Evolutionary conservation across 2,888 invertebrate species (phyloP), one percentile per base, ranked within the genome.

Genomic region (Periphyllus acericola): DNA sequence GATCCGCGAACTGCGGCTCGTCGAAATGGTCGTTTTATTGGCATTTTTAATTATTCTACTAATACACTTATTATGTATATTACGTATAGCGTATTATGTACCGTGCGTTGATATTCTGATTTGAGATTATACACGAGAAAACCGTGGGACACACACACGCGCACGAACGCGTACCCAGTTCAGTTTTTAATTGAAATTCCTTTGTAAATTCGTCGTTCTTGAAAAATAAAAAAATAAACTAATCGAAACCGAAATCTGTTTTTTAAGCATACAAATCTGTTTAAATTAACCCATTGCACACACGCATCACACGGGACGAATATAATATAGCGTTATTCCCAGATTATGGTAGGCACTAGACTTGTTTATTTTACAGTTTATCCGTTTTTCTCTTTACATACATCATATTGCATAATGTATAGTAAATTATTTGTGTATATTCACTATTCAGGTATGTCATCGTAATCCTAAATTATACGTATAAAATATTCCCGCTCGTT

Each of bases 191-290:
- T 83, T 83, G n/a, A 72, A 68, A 46, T 34, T 25, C 32, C 52
- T 72, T 19, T 34, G 34, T 34, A 36, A 80, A 46, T 55, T 25
- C 34, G 52, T 83, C 55, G 19, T n/a, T 3, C 29, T 71, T 21
- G 21, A n/a, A 9, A 9, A 17, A 17, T 1, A 72, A 52, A 82
- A 81, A 75, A 46, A 52, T 9, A 29, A 25, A 75, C 83, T 6
- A 29, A 74, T 83, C 36, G 3, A 75, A 75, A 83, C 11, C 36
- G 9, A 74, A 83, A 76, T 40, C n/a, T 46, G 46, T 76, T 76
- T 75, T 14, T 21, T 66, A 66, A 84, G 75, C 66, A 66, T 84
- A 84, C 60, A 84, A 84, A 84, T 84, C 29, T 66, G 75, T 76
- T 84, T 84, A 84, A 83, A 84, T 60, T 17, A 82, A 71, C 82